These are phyloP conservation scores for Grallaria varia DNA, from an alignment of 2,113 vertebrate genomes.

Conservation along the genomic window DNA sequence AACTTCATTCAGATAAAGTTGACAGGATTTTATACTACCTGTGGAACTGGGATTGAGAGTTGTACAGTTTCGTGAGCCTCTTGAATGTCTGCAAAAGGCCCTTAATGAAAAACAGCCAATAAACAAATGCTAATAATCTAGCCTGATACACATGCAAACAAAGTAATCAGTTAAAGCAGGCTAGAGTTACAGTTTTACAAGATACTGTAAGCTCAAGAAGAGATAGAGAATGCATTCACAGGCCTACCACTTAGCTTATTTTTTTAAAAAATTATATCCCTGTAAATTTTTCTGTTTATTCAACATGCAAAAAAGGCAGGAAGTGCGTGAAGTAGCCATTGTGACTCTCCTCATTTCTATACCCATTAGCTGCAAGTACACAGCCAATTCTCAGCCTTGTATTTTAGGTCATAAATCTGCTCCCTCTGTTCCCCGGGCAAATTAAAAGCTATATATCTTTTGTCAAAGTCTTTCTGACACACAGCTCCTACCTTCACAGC, in stretches of 20 bases:
- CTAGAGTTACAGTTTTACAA: not conserved
- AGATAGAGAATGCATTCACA: not conserved
- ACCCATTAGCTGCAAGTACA: conserved; percentile 58
- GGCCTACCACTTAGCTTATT: not conserved
- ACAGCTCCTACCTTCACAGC: conserved; percentile 56
- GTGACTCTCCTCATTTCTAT: conserved; percentile 42
- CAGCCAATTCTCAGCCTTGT: conserved; percentile 57
- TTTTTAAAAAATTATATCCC: not conserved
- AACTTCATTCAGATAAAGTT: not conserved
- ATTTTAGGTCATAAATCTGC: conserved; percentile 64
- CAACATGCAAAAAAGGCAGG: conserved; percentile 28
- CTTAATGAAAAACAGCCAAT: not conserved
- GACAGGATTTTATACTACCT: not conserved
- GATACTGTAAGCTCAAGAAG: not conserved
- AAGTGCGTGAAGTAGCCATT: not conserved
- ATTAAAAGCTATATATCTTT: conserved; percentile 75
- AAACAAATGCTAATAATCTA: conserved; percentile 39
- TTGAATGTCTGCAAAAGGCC: not conserved
- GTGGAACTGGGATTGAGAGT: not conserved
- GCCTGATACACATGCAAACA: not conserved
- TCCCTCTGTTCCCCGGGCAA: conserved; percentile 63
- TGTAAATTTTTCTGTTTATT: conserved; percentile 48
- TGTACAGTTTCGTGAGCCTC: not conserved
- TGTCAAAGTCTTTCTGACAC: conserved; percentile 68
- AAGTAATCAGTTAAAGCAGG: not conserved